Evolutionary conservation across 2,113 vertebrate genomes (phyloP).

Genomic region (Equus przewalskii): DNA sequence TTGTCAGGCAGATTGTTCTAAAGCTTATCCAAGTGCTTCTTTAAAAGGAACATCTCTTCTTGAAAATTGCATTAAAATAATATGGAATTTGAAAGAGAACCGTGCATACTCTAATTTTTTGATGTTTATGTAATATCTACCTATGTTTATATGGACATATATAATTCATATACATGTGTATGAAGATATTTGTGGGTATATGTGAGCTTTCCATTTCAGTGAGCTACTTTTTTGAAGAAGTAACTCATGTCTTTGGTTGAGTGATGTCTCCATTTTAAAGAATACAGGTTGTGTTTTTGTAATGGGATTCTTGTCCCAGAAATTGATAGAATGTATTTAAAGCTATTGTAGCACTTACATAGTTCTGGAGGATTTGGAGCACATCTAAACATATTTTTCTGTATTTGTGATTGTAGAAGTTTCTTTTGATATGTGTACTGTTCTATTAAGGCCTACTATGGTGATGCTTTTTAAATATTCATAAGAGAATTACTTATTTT

Average conservation of each 20-base stretch:
- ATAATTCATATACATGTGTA: not conserved
- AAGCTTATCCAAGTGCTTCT: not conserved
- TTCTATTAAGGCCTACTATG: constrained; percentile 43
- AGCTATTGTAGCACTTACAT: not conserved
- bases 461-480: constrained; percentile 72
- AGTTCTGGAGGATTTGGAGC: not conserved
- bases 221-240: not conserved
- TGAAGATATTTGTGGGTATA: not conserved
- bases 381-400: constrained; percentile 18
- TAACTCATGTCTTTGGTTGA: constrained; percentile 39
- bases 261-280: not conserved
- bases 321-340: constrained; percentile 46
- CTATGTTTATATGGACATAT: not conserved
- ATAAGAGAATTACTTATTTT: constrained; percentile 70
- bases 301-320: not conserved
- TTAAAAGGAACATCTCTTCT: not conserved
- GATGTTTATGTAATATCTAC: not conserved
- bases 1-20: constrained; percentile 40
- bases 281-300: constrained; percentile 6
- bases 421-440: constrained; percentile 42
- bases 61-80: constrained; percentile 3
- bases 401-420: not conserved
- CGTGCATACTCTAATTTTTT: not conserved
- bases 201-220: constrained; percentile 28
- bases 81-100: not conserved